Conservation (phyloP, 2,797 vertebrate species). For the Mionectes olivaceus region DNA sequence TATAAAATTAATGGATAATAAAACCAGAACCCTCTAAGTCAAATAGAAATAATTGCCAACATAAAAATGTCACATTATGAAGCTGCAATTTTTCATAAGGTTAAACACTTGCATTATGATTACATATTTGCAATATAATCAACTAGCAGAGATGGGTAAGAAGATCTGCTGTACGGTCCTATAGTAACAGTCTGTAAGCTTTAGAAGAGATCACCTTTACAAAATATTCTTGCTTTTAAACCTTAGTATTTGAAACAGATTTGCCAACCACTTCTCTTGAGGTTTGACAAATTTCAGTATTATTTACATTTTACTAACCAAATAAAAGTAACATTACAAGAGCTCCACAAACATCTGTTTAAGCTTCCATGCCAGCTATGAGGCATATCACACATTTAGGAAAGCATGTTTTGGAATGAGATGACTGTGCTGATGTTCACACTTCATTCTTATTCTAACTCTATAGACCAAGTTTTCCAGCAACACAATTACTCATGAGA, state of each 20-base stretch:
- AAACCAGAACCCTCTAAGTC: neutral
- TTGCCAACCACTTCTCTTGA: slow-evolving; percentile 22
- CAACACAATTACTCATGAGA: neutral
- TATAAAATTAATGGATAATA: slow-evolving; percentile 20
- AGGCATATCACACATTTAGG: neutral
- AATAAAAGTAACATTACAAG: neutral
- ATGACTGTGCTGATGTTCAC: neutral
- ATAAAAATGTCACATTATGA: neutral
- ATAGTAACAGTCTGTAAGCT: neutral
- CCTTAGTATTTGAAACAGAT: neutral
- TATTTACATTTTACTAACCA: neutral
- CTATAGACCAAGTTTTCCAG: neutral
- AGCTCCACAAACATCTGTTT: neutral
- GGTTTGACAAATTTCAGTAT: neutral
- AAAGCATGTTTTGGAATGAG: slow-evolving; percentile 7
- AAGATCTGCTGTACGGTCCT: neutral
- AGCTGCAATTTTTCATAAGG: neutral
- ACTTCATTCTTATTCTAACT: neutral
- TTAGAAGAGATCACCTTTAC: neutral
- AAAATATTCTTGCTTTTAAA: neutral
- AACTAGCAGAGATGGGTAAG: neutral
- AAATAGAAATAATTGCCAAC: neutral
- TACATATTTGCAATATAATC: neutral
- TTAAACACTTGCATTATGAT: neutral
- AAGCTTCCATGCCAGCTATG: neutral